Percentiles rank a stretch among this genome's conserved stretches.
Evolutionary conservation across 2,797 vertebrate species (phyloP).

Genomic region (Coracias cyanogaster): DNA sequence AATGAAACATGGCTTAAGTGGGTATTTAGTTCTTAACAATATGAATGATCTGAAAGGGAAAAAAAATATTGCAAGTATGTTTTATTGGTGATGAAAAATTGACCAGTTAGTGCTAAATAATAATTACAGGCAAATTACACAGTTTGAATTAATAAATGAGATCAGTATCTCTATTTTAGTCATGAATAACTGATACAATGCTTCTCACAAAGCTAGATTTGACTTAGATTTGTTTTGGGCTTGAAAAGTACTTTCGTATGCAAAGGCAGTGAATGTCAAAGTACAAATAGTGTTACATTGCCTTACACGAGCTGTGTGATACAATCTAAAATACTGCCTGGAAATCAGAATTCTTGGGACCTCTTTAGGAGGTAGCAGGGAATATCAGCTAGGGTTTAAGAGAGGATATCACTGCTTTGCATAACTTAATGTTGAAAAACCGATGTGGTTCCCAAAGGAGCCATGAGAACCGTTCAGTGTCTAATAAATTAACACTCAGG

Average conservation of each 20-base stretch:
- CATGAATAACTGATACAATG: neutral
- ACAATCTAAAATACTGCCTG: neutral
- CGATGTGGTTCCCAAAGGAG: neutral
- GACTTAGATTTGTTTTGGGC: neutral
- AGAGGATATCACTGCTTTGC: neutral
- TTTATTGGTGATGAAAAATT: neutral
- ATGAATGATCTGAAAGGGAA: neutral
- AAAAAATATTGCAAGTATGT: neutral
- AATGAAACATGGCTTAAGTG: constrained; percentile 16
- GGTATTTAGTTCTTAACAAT: constrained; percentile 19
- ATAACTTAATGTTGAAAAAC: neutral
- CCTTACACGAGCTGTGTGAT: neutral
- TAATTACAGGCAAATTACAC: neutral
- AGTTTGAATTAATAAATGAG: neutral
- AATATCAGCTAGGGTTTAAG: neutral
- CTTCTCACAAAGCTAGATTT: neutral
- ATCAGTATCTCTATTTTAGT: neutral
- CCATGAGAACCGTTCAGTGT: neutral
- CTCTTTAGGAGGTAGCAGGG: neutral
- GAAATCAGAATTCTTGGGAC: neutral
- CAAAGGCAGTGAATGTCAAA: neutral
- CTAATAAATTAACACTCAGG: neutral
- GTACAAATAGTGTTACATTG: neutral
- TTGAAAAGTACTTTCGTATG: neutral
- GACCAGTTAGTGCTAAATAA: neutral